Base-by-base conservation (phyloP, 2,113 vertebrate genomes). In the Oreochromis tanganicae region DNA sequence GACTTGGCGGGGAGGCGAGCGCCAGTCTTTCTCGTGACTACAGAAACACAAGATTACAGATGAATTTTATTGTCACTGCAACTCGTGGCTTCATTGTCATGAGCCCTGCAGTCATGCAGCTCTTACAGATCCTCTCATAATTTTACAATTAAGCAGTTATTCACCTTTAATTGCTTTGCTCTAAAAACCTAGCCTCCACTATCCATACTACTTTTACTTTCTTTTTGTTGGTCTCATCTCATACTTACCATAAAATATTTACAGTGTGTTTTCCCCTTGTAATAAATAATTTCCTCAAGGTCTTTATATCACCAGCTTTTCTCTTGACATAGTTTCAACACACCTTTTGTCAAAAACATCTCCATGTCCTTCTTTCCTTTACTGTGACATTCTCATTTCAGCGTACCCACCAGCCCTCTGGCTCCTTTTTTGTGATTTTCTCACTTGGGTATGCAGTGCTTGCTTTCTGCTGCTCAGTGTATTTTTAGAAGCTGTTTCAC, bases 231-330 rank as follows among this genome's bases (percentile, higher is more conserved):
- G 36, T 50, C 7, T 61, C 21, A 5, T 80, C n/a, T 48, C 54
- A 19, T 75, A 41, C 83, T 75, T 59, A 85, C 9, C 41, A 43
- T 55, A 2, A 52, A 80, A 36, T 88, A 50, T 85, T 89, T 75
- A 87, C 34, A 79, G n/a, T 81, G 32, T n/a, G 10, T 17, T 73
- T 88, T 83, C 10, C 9, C 17, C 5, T 82, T 68, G 24, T 78
- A 9, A 83, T 88, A 36, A 88, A 81, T 59, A 63, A 38, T 75
- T 50, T 85, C 43, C 52, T 87, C 54, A 87, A 93, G 90, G 68
- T 90, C 52, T 84, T 88, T 38, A 19, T n/a, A 36, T 80, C 55
- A 24, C 11, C 75, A 9, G 46, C 36, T 80, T 43, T 2, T 48
- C 87, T 34, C 48, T 63, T 32, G 81, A 56, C n/a, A 41, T 59